phyloP scores from a whole-genome alignment of 2,797 vertebrate genomes.

The Acropternis orthonyx region DNA sequence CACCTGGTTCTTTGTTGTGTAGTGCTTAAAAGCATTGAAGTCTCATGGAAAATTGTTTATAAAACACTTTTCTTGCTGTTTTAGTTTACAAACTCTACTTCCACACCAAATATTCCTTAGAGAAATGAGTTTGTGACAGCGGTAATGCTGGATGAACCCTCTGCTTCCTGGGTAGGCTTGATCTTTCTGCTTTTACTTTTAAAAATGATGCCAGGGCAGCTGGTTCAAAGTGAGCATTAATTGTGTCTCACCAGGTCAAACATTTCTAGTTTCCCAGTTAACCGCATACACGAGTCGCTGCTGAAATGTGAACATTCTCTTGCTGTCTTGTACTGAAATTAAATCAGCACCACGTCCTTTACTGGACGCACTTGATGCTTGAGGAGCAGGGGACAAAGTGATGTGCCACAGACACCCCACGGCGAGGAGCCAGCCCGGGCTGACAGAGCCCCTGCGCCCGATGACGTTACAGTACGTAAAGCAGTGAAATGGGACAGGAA shows the following conservation, averaged over 20 bases:
- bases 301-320: not conserved
- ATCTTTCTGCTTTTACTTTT: not conserved
- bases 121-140: not conserved
- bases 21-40: not conserved
- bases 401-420: not conserved
- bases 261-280: not conserved
- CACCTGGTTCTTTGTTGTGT: not conserved
- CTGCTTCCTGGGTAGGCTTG: not conserved
- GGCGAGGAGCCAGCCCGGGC: not conserved
- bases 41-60: not conserved
- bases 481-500: constrained; percentile 59
- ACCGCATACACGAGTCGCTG: not conserved
- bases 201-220: not conserved
- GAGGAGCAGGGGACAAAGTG: not conserved
- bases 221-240: not conserved
- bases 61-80: not conserved
- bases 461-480: constrained; percentile 40
- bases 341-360: not conserved
- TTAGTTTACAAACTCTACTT: not conserved
- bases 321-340: not conserved
- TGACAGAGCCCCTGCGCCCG: not conserved
- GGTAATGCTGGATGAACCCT: not conserved
- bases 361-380: not conserved
- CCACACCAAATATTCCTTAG: not conserved
- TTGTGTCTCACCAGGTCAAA: not conserved